Percentiles rank a stretch among this genome's conserved stretches.
These are phyloP conservation scores for Bathynomus jamesi DNA, from an alignment of 1,140 invertebrate species.

Conservation along the genomic window DNA sequence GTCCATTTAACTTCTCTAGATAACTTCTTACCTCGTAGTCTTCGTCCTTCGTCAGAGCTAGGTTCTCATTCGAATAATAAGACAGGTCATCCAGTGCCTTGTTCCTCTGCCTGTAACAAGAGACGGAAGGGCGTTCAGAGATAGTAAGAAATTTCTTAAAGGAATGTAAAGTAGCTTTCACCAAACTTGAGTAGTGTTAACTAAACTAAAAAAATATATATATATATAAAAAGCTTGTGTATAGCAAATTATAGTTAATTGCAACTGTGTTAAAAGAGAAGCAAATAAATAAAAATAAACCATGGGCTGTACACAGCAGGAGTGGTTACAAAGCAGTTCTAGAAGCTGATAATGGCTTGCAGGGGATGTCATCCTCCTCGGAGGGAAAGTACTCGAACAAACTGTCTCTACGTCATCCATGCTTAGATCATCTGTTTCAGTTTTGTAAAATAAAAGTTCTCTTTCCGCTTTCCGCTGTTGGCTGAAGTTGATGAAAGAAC, in stretches of 20 bases:
- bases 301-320: no score
- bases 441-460: slow-evolving; percentile 29
- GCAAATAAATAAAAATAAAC: slow-evolving; percentile 8
- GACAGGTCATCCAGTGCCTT: slow-evolving; percentile 35
- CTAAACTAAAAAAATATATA: neutral
- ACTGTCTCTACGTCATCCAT: neutral
- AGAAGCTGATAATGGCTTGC: neutral
- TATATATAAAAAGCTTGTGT: neutral
- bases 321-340: slow-evolving; percentile 6
- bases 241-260: neutral
- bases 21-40: slow-evolving; percentile 33
- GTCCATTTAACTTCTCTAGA: slow-evolving; percentile 23
- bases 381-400: neutral
- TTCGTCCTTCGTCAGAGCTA: slow-evolving; percentile 9
- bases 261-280: slow-evolving; percentile 7
- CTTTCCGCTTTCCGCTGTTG: slow-evolving; percentile 22
- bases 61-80: slow-evolving; percentile 30
- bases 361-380: neutral
- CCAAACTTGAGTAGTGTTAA: neutral
- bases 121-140: neutral
- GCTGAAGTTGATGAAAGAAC: slow-evolving; percentile 14
- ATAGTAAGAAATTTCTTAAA: neutral
- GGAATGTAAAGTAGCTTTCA: neutral
- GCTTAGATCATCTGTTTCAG: slow-evolving; percentile 19
- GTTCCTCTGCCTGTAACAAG: slow-evolving; percentile 30